Conservation (phyloP, 1,140 invertebrate genomes). For the Micrasema longulum region DNA sequence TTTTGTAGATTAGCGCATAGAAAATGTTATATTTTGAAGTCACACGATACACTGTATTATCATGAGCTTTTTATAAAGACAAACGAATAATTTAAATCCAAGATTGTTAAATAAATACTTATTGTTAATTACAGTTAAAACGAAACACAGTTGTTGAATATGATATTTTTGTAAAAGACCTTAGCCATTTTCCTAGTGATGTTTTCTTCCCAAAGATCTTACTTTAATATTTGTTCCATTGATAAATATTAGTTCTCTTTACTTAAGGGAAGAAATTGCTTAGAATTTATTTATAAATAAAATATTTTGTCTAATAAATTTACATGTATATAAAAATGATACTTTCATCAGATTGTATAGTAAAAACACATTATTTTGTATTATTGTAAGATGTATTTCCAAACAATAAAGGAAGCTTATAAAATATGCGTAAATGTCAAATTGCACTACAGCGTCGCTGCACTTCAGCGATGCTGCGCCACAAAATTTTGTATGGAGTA, state of each 20-base stretch:
- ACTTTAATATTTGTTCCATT: not conserved
- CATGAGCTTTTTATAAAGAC: constrained; percentile 43
- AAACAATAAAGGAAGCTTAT: too few relatives aligned
- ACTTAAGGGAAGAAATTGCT: too few relatives aligned
- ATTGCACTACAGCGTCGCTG: too few relatives aligned
- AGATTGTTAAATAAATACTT: not conserved
- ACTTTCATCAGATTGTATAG: not conserved
- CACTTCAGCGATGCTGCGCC: too few relatives aligned
- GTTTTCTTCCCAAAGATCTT: too few relatives aligned
- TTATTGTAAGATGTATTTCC: too few relatives aligned
- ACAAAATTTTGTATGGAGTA: too few relatives aligned
- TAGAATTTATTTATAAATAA: constrained; percentile 4
- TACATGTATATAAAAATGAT: constrained; percentile 8
- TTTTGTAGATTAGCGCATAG: constrained; percentile 41
- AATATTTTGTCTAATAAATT: constrained; percentile 12
- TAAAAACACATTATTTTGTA: too few relatives aligned
- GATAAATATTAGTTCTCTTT: not conserved
- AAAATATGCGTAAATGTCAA: too few relatives aligned
- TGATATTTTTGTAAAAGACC: constrained; percentile 41
- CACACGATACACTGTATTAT: constrained; percentile 15
- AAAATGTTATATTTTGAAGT: constrained; percentile 25
- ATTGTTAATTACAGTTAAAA: too few relatives aligned
- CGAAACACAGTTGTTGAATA: not conserved
- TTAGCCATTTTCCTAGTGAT: not conserved
- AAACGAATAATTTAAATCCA: constrained; percentile 3